Evolutionary conservation across 2,888 invertebrate genomes (phyloP).

Genomic region (Caenorhabditis sp.): DNA sequence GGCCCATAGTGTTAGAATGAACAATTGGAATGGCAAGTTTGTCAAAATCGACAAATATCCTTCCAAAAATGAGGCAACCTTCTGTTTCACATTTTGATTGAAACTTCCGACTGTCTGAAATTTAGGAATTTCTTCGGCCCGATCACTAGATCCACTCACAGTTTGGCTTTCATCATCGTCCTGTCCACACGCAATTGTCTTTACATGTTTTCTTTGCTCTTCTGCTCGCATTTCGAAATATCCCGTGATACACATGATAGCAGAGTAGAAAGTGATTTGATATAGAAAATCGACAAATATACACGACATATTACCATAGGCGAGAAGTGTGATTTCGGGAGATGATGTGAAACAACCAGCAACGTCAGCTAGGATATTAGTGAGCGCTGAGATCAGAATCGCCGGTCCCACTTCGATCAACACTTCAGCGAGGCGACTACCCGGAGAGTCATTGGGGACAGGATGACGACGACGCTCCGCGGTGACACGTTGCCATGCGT

Average conservation of each 20-base stretch:
- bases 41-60: conserved; percentile 55
- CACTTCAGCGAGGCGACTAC: conserved; percentile 54
- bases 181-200: conserved; percentile 45
- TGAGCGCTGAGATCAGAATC: conserved; percentile 66
- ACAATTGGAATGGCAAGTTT: conserved; percentile 51
- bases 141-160: conserved; percentile 3
- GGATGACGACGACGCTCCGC: conserved; percentile 46
- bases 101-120: conserved; percentile 34
- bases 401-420: conserved; percentile 67
- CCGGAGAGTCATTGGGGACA: conserved; percentile 49
- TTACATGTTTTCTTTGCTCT: conserved; percentile 37
- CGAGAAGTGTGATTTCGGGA: conserved; percentile 66
- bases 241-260: conserved; percentile 65
- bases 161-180: conserved; percentile 41
- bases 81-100: conserved; percentile 41
- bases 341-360: conserved; percentile 66
- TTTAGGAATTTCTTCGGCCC: background rate
- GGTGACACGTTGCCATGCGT: conserved; percentile 65
- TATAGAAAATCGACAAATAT: conserved; percentile 63
- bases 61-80: conserved; percentile 28
- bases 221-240: conserved; percentile 59
- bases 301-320: conserved; percentile 63
- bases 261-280: conserved; percentile 67
- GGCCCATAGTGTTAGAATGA: conserved; percentile 53
- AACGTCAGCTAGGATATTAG: conserved; percentile 66